These are phyloP conservation scores for Loriculus beryllinus DNA, from an alignment of 2,797 vertebrate species.

Conservation along the genomic window DNA sequence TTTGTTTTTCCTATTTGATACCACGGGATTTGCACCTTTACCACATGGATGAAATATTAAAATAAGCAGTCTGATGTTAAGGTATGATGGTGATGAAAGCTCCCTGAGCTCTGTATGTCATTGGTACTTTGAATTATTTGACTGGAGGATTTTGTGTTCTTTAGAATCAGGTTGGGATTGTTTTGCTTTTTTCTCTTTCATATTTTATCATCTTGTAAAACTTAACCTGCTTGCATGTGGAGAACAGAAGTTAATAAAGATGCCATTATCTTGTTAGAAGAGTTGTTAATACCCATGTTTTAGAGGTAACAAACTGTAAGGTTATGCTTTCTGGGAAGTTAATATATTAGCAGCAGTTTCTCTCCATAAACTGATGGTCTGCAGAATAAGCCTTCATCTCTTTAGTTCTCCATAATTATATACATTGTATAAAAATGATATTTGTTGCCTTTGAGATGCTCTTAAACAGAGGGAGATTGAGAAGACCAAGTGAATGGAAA, in stretches of 20 bases:
- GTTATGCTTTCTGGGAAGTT: background rate
- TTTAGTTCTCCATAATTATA: background rate
- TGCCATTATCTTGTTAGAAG: background rate
- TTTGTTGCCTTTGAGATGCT: background rate
- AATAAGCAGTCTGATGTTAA: background rate
- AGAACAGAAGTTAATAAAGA: background rate
- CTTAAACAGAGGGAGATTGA: background rate
- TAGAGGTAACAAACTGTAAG: background rate
- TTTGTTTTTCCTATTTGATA: background rate
- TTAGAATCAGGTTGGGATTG: background rate
- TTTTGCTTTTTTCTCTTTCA: fast-evolving
- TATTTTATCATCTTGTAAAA: background rate
- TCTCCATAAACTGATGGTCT: background rate
- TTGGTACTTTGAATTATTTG: background rate
- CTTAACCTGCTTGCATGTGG: background rate
- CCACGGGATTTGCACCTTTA: background rate
- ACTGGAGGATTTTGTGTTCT: background rate
- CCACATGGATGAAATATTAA: background rate
- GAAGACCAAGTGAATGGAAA: background rate
- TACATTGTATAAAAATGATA: background rate
- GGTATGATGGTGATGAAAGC: background rate
- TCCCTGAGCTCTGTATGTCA: background rate
- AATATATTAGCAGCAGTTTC: background rate
- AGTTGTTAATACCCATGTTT: background rate
- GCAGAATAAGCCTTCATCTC: background rate